Conservation (phyloP, 2,888 invertebrate genomes). For the Scrobipalpa atriplicella region DNA sequence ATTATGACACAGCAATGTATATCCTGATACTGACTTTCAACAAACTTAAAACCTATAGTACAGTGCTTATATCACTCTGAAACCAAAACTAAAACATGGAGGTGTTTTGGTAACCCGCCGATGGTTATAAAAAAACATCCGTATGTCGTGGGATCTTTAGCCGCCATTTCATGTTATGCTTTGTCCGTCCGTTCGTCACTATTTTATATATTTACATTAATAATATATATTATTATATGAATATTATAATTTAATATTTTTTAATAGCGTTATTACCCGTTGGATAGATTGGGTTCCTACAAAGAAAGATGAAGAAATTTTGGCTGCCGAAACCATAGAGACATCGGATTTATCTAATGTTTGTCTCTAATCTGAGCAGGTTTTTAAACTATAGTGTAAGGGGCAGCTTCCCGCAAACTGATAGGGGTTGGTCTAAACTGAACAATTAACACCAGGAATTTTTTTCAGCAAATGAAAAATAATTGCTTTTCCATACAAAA, state of each 20-base stretch:
- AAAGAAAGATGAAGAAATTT: no score
- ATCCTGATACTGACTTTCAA: conserved; percentile 5
- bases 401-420: no score
- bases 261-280: not conserved
- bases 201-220: conserved; percentile 29
- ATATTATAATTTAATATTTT: not conserved
- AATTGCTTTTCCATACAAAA: no score
- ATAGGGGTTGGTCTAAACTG: no score
- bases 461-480: no score
- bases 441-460: no score
- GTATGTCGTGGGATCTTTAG: conserved; percentile 38
- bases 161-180: conserved; percentile 31
- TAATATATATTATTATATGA: not conserved
- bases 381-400: no score
- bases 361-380: no score
- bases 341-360: no score
- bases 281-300: no score
- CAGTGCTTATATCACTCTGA: conserved; percentile 11
- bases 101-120: conserved; percentile 40
- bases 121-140: conserved; percentile 45
- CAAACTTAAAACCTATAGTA: conserved; percentile 19
- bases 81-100: conserved; percentile 30
- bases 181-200: conserved; percentile 24
- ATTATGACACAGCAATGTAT: not conserved
- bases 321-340: no score